These are phyloP conservation scores for Epinotia demarniana DNA, from an alignment of 2,888 invertebrate species.

Conservation along the genomic window DNA sequence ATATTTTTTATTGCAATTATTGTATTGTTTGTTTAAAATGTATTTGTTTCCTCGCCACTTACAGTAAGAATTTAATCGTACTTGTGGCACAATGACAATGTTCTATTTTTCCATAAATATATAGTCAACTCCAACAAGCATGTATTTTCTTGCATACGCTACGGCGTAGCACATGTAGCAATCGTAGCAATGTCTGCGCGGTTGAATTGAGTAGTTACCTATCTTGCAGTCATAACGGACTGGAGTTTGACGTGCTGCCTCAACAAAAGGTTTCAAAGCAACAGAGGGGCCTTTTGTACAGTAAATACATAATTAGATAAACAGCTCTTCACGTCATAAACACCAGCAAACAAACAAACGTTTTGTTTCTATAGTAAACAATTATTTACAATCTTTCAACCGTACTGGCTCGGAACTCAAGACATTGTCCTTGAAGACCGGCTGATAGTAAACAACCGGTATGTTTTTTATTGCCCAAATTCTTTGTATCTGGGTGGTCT, in stretches of 20 bases:
- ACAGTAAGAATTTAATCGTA: no score
- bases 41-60: no score
- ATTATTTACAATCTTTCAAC: slow-evolving; percentile 39
- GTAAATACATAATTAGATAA: slow-evolving; percentile 19
- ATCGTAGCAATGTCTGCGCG: slow-evolving; percentile 6
- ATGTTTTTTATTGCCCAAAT: slow-evolving; percentile 42
- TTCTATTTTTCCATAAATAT: no score
- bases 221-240: not conserved
- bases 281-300: not conserved
- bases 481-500: slow-evolving; percentile 44
- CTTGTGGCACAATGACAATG: no score
- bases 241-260: not conserved
- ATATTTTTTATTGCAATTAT: no score
- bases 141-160: not conserved
- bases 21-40: no score
- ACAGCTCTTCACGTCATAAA: slow-evolving; percentile 13
- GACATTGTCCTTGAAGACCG: slow-evolving; percentile 40
- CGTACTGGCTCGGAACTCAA: slow-evolving; percentile 23
- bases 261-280: slow-evolving; percentile 11
- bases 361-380: slow-evolving; percentile 31
- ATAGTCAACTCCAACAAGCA: no score
- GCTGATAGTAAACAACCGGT: slow-evolving; percentile 44
- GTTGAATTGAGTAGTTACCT: not conserved
- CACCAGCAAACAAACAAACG: slow-evolving; percentile 9
- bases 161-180: slow-evolving; percentile 38